Base-by-base conservation (phyloP, 2,888 invertebrate species). In the Mamestra brassicae region DNA sequence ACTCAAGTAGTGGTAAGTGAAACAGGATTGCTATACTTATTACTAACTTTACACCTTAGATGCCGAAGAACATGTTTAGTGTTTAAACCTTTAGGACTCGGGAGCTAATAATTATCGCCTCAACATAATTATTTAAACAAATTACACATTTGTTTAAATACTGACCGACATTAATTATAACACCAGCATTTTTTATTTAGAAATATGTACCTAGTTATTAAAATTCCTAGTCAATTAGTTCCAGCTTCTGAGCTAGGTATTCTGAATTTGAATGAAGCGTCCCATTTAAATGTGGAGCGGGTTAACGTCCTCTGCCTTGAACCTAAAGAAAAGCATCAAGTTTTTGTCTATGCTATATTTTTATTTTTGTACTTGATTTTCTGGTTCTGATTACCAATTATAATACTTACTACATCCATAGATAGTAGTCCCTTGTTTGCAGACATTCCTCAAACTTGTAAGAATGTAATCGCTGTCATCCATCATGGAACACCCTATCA, bases 1-100 rank as follows among this genome's bases (percentile, higher is more conserved):
- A 90, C 86, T 47, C 84, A 85, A 90, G 85, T 87, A 90, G 91
- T 89, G 94, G 94, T 94, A 89, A 94, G 94, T 92, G 76, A 89
- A 92, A 92, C 92, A 91, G 90, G 90, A 91, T 90, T 90, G 81
- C 82, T 88, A 86, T 89, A 74, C 70, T 74, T 78, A 74, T 65
- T 80, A 87, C 87, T 89, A 84, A 88, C 82, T 87, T 89, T 81
- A 86, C 86, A 86, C 82, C 74, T 88, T 79, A 83, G 78, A 85
- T 83, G 85, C 76, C 83, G 87, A 89, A 88, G 86, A 90, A 90
- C 88, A 87, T 90, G 89, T 89, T 88, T 86, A 88, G 83, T 87
- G 85, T 90, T 89, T 90, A 78, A 90, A 89, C 84, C 85, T 83
- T 81, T 15, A 26, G 15, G 74, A 45, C 78, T 57, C 70, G 3